These are phyloP conservation scores for Psylliodes chrysocephalus DNA, from an alignment of 2,888 invertebrate species.

Conservation along the genomic window DNA sequence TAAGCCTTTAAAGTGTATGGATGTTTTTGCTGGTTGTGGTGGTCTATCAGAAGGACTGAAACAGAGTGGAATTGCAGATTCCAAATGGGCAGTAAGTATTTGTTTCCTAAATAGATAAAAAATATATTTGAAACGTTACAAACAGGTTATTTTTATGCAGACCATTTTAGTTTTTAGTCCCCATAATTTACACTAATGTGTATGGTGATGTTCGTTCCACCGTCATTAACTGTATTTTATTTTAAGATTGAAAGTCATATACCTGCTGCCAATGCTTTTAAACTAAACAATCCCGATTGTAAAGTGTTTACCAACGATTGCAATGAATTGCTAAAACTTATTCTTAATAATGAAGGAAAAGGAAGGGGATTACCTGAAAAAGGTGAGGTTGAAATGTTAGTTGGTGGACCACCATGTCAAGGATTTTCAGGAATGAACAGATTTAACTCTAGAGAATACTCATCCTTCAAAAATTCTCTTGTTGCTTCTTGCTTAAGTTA, in stretches of 20 bases:
- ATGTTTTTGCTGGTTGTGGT: conserved; percentile 89
- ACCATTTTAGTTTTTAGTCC: too few relatives aligned
- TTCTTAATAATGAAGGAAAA: conserved; percentile 69
- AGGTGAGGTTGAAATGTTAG: conserved; percentile 84
- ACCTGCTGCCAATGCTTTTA: conserved; percentile 82
- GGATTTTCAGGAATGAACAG: conserved; percentile 92
- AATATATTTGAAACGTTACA: too few relatives aligned
- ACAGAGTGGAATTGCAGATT: conserved; percentile 75
- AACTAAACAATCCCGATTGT: conserved; percentile 77
- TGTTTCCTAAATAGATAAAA: too few relatives aligned
- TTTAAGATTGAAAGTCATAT: conserved; percentile 76
- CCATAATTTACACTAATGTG: too few relatives aligned
- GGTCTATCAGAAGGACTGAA: conserved; percentile 81
- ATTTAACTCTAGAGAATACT: conserved; percentile 85
- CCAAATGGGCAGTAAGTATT: conserved; percentile 75
- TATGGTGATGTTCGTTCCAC: too few relatives aligned
- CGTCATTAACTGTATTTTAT: too few relatives aligned
- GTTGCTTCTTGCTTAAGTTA: conserved; percentile 84
- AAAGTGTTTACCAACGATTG: conserved; percentile 86
- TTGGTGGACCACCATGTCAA: conserved; percentile 90
- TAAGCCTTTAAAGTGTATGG: conserved; percentile 73
- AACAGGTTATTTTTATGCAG: too few relatives aligned
- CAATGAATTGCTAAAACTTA: conserved; percentile 75
- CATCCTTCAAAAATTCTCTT: conserved; percentile 86
- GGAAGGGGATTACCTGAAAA: conserved; percentile 70